Evolutionary conservation across 2,888 invertebrate genomes (phyloP), one percentile per base, ranked within the genome.

Genomic region (Oxytorus armatus): DNA sequence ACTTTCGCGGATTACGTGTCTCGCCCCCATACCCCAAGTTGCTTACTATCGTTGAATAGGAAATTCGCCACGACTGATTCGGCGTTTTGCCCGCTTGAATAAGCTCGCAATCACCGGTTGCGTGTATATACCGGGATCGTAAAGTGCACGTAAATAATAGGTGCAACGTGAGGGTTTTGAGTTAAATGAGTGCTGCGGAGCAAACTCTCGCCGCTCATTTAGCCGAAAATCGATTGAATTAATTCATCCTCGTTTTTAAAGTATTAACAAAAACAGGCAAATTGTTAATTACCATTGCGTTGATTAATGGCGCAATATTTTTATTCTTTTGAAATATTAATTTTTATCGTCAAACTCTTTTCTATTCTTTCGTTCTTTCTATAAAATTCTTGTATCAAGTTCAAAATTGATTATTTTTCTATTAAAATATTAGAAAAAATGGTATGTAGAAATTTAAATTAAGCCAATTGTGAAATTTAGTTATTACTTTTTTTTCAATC

Each of bases 61-160:
- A n/a, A 77, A 73, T 63, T 44, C 65, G 61, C 68, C 39, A 55
- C 73, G 51, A 44, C 77, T 77, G 80, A 80, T 77, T 77, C 77
- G 73, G 73, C 80, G 69, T 69, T 80, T 80, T 55, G 63, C 42
- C 49, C 65, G 73, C 47, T 47, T 77, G 55, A 80, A 80, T 80
- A 65, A 69, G 61, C 73, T 44, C 51, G 73, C 51, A 77, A 80
- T 80, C 73, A 80, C 73, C 49, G 33, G 21, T 66, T 44, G 23
- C 39, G n/a, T 49, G 33, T 21, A 21, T 18, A 33, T 10, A 21
- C 21, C 18, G 5, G 21, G 36, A 33, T n/a, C 23, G 29, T 16
- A 55, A 16, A 8, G 25, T 18, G 29, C 33, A 44, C 25, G 49
- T 57, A 78, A 66, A 78, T 66, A 44, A 53, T 73, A 16, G 51